Conservation (phyloP, 2,888 invertebrate genomes). For the Zygaena filipendulae region DNA sequence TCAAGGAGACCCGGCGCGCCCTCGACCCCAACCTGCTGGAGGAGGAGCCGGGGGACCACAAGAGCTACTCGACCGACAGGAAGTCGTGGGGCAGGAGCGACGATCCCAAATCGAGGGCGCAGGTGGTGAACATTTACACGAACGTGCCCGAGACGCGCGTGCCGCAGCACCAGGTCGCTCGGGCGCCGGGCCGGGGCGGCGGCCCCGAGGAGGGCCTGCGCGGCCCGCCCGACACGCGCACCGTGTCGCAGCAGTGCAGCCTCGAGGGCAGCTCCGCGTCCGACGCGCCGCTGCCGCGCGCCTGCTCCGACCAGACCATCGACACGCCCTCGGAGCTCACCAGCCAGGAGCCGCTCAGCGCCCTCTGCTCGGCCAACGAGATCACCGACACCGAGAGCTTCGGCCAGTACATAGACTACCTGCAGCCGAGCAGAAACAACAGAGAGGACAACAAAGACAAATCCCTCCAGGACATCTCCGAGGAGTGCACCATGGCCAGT, state of each 20-base stretch:
- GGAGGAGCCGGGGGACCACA: slow-evolving; percentile 70
- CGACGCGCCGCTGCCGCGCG: slow-evolving; percentile 61
- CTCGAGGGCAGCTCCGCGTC: slow-evolving; percentile 75
- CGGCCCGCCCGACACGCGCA: slow-evolving; percentile 66
- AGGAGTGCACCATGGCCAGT: slow-evolving; percentile 57
- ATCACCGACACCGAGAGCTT: slow-evolving; percentile 63
- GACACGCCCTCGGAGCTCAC: slow-evolving; percentile 61
- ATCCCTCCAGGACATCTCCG: slow-evolving; percentile 55
- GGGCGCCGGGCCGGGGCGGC: slow-evolving; percentile 43
- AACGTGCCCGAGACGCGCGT: slow-evolving; percentile 72
- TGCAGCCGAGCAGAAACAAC: slow-evolving; percentile 41
- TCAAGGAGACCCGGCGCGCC: slow-evolving; percentile 65
- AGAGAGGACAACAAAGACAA: slow-evolving; percentile 44
- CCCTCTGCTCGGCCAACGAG: slow-evolving; percentile 58
- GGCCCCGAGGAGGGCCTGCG: slow-evolving; percentile 57
- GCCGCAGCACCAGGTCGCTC: slow-evolving; percentile 68
- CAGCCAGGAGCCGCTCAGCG: slow-evolving; percentile 59
- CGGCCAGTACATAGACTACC: slow-evolving; percentile 56
- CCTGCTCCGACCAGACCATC: slow-evolving; percentile 59
- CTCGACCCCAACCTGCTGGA: slow-evolving; percentile 74
- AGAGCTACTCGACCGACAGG: slow-evolving; percentile 43
- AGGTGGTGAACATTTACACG: slow-evolving; percentile 71
- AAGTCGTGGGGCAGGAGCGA: slow-evolving; percentile 50
- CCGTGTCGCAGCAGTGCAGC: slow-evolving; percentile 77
- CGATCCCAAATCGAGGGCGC: slow-evolving; percentile 38